Percentiles rank a stretch among this genome's conserved stretches.
Evolutionary conservation across 2,113 vertebrate species (phyloP).

Genomic region (Trogon melanurus): DNA sequence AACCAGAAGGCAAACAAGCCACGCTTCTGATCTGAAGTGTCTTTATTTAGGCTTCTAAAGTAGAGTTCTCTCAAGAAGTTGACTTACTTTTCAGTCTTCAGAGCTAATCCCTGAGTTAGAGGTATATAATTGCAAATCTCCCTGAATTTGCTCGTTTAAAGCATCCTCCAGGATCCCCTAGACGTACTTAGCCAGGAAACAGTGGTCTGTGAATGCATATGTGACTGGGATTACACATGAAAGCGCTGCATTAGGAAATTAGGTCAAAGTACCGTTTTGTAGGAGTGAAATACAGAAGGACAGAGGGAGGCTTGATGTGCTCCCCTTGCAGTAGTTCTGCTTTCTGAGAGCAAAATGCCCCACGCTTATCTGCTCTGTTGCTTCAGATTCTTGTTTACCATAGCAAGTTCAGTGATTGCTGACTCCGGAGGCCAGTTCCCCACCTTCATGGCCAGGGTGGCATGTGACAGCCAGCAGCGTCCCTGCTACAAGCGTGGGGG

Average conservation of each 20-base stretch:
- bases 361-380: background rate
- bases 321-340: background rate
- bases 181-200: background rate
- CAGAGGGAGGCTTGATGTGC: background rate
- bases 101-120: background rate
- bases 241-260: background rate
- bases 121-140: background rate
- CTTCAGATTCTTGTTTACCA: background rate
- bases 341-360: background rate
- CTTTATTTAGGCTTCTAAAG: background rate
- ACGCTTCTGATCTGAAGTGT: background rate
- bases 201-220: background rate
- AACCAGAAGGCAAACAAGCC: background rate
- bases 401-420: background rate
- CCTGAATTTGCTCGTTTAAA: background rate
- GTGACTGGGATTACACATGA: background rate
- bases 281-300: background rate
- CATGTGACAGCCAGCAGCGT: background rate
- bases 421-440: background rate
- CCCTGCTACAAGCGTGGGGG: background rate
- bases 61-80: background rate
- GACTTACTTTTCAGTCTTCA: background rate
- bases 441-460: background rate
- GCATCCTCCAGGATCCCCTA: background rate
- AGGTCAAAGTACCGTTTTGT: background rate